Evolutionary conservation across 2,888 invertebrate species (phyloP), one percentile per base, ranked within the genome.

Genomic region (Xiphydria camelus): DNA sequence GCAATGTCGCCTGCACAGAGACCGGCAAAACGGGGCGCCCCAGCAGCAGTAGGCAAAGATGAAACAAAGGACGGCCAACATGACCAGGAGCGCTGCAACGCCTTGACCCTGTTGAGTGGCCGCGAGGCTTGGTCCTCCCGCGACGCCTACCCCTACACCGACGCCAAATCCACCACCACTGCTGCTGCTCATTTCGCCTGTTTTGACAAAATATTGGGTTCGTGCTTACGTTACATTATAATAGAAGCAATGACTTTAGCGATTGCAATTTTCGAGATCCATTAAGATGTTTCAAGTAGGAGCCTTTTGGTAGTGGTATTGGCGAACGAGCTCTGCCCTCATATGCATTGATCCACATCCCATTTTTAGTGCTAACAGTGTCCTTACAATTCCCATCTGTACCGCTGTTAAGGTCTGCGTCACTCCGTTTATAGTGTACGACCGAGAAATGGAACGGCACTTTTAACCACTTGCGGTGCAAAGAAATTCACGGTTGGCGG

Each of bases 31-130:
- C 3, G 82, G 82, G 1, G 81, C 80, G 1, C 82, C 81, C 75
- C 82, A 82, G 61, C 81, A 82, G 63, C 81, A 82, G 57, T 82
- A 82, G 36, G 80, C 73, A 42, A 82, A 73, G 49, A 82, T 80
- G 59, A 82, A 80, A 48, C 77, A 76, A 42, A 82, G 70, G 18
- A 82, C 81, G 3, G 78, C 78, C 29, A 82, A 74, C 81, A 82
- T 82, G 21, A 82, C 80, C 43, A 81, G 67, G 7, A 81, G 71
- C 20, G 79, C 79, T 7, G 79, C 78, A 14, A 79, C 69, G 5
- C 80, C 80, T 59, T 80, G 80, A 48, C 74, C 70, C 36, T 70
- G 73, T 49, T 70, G 74, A 36, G 66, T 67, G 26, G 66, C 66
- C n/a, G 66, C 63, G 38, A 68, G 61, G 42, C 65, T 68, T 37